phyloP scores from a whole-genome alignment of 2,888 invertebrate genomes.

The Cabera pusaria region DNA sequence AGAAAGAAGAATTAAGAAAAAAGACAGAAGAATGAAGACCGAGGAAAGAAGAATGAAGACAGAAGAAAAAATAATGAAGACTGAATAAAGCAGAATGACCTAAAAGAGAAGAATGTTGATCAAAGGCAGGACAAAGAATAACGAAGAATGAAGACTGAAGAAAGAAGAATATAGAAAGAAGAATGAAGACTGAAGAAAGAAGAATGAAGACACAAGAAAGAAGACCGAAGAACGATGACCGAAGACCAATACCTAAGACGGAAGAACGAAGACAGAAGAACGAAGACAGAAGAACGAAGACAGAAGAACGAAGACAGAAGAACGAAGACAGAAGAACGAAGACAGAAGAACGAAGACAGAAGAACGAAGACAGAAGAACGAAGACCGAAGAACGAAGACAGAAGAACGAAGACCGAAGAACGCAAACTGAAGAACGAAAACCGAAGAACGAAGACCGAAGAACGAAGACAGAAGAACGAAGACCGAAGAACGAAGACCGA shows the following conservation, averaged over 20 bases:
- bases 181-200: slow-evolving; percentile 6
- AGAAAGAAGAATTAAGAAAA: slow-evolving; percentile 16
- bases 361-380: too few relatives aligned
- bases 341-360: slow-evolving; percentile 5
- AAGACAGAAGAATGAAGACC: slow-evolving; percentile 10
- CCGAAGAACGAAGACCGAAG: slow-evolving; percentile 10
- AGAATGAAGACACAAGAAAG: slow-evolving; percentile 3
- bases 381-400: not conserved
- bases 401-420: slow-evolving; percentile 6
- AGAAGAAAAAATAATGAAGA: slow-evolving; percentile 4
- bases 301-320: slow-evolving; percentile 6
- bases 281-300: slow-evolving; percentile 7
- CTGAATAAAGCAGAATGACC: slow-evolving; percentile 14
- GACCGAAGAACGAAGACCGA: slow-evolving; percentile 13
- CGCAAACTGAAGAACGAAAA: slow-evolving; percentile 6
- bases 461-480: slow-evolving; percentile 6
- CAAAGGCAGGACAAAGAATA: not conserved
- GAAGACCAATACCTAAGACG: too few relatives aligned
- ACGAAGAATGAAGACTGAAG: slow-evolving; percentile 5
- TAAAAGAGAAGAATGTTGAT: too few relatives aligned
- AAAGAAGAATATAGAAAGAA: slow-evolving; percentile 9
- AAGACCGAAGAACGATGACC: not conserved
- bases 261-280: slow-evolving; percentile 4
- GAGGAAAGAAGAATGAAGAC: slow-evolving; percentile 15
- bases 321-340: slow-evolving; percentile 12